Evolutionary conservation across 2,888 invertebrate genomes (phyloP).

Genomic region (Chorisops tibialis): DNA sequence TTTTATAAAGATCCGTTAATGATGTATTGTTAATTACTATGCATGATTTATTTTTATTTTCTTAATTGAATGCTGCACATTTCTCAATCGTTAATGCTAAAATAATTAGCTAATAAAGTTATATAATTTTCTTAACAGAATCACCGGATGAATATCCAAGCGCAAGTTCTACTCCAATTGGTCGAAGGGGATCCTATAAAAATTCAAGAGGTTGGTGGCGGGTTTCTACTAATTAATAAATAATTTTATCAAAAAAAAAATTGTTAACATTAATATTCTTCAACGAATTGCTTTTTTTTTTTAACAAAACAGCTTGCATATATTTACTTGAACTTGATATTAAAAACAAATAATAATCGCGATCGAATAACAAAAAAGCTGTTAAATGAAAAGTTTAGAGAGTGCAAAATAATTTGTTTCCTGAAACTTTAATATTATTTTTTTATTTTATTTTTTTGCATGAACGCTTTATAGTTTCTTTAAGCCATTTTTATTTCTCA

Average conservation of each 20-base stretch:
- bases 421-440: background rate
- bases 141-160: conserved; percentile 55
- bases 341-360: background rate
- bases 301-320: conserved; percentile 4
- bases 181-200: conserved; percentile 82
- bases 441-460: background rate
- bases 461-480: background rate
- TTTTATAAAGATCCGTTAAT: too few species aligned
- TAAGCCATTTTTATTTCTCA: background rate
- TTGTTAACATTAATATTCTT: conserved; percentile 34
- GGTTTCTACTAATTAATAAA: conserved; percentile 29
- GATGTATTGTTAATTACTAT: too few species aligned
- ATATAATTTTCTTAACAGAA: conserved; percentile 42
- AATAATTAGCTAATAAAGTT: background rate
- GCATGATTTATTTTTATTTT: conserved; percentile 23
- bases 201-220: conserved; percentile 75
- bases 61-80: background rate
- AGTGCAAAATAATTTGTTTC: background rate
- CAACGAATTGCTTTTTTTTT: conserved; percentile 24
- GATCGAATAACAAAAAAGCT: background rate
- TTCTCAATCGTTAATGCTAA: background rate
- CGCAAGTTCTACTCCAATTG: conserved; percentile 63
- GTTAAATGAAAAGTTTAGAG: background rate
- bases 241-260: background rate
- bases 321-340: background rate